A percentile compares a stretch with the other conserved stretches of the same genome.
These are phyloP conservation scores for Burhinus oedicnemus DNA, from an alignment of 2,113 vertebrate genomes.

Conservation along the genomic window DNA sequence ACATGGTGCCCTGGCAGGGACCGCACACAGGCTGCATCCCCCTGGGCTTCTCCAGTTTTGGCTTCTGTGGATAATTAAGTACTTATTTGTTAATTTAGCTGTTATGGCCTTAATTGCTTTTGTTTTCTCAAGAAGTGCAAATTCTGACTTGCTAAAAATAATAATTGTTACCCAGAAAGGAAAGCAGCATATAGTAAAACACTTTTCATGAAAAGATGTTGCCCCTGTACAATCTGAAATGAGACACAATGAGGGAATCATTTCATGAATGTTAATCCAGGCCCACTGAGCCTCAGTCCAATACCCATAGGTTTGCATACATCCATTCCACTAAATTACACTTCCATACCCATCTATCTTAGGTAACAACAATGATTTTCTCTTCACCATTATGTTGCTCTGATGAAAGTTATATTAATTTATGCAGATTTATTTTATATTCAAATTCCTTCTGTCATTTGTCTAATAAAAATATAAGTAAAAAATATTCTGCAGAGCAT, in stretches of 20 bases:
- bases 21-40: rapidly evolving
- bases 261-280: background rate
- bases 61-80: background rate
- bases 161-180: background rate
- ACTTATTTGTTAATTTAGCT: background rate
- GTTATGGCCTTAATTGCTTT: background rate
- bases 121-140: background rate
- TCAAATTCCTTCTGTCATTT: background rate
- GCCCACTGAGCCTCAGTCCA: background rate
- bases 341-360: background rate
- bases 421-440: background rate
- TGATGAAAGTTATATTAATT: background rate
- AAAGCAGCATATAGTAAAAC: background rate
- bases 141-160: background rate
- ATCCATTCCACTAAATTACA: background rate
- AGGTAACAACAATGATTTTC: background rate
- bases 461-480: background rate
- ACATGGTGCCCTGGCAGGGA: background rate
- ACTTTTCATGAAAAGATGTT: background rate
- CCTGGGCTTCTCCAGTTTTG: background rate
- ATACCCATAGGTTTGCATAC: background rate
- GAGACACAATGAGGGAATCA: background rate
- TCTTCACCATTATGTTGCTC: background rate
- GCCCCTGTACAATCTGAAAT: background rate
- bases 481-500: background rate